Percentiles rank a stretch among this genome's conserved stretches.
phyloP scores from a whole-genome alignment of 92 coral and sea anemone species.

The Galaxea fascicularis region DNA sequence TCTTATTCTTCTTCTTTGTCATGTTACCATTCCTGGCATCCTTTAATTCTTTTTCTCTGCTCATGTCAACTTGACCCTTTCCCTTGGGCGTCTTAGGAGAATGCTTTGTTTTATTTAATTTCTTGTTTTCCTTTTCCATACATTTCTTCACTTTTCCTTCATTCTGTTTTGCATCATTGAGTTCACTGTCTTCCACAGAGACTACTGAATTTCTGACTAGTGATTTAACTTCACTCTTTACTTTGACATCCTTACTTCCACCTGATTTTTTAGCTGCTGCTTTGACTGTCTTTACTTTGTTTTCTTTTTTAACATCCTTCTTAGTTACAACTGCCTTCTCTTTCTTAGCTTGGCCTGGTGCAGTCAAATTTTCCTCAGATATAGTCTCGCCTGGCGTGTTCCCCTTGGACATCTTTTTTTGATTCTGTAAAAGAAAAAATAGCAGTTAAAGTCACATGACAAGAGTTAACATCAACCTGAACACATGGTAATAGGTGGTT shows the following conservation, averaged over 20 bases:
- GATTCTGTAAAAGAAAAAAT: not conserved
- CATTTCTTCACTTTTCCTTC: not conserved
- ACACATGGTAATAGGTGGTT: too few relatives aligned
- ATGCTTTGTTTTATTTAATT: not conserved
- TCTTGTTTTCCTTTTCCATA: not conserved
- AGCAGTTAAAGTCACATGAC: not conserved
- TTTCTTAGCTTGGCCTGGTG: not conserved
- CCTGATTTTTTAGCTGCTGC: not conserved
- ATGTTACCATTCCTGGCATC: not conserved
- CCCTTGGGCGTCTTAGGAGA: not conserved
- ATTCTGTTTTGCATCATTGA: not conserved
- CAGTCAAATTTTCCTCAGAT: not conserved
- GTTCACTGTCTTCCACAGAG: not conserved
- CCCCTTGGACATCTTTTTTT: not conserved
- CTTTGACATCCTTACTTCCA: not conserved
- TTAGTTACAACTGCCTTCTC: not conserved
- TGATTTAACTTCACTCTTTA: not conserved
- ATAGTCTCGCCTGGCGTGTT: not conserved
- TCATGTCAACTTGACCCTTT: not conserved
- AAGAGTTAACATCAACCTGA: too few relatives aligned
- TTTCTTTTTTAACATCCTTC: not conserved
- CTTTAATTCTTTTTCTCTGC: not conserved
- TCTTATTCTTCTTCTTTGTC: conserved; percentile 23
- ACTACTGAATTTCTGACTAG: not conserved
- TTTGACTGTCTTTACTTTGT: not conserved